Percentiles rank a stretch among this genome's conserved stretches.
phyloP scores from a whole-genome alignment of 1,140 invertebrate species.

The Eubasilissa regina region DNA sequence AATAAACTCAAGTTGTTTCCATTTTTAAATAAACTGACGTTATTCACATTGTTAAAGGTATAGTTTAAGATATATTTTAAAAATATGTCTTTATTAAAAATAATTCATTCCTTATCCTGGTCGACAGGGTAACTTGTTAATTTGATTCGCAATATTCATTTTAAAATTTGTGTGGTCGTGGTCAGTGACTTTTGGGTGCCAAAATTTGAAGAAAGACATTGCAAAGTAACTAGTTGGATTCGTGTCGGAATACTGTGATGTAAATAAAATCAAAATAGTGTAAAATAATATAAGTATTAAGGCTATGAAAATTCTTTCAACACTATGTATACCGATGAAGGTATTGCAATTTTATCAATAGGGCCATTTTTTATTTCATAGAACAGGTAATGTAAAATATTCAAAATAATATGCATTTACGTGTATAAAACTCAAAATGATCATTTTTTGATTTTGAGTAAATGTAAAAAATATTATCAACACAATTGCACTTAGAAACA shows the following conservation, averaged over 20 bases:
- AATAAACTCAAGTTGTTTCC: conserved; percentile 20
- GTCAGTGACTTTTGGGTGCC: conserved; percentile 19
- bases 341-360: conserved; percentile 15
- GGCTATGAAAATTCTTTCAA: conserved; percentile 7
- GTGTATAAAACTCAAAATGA: neutral
- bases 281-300: conserved; percentile 12
- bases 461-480: neutral
- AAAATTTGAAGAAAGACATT: conserved; percentile 29
- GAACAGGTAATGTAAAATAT: neutral
- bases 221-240: conserved; percentile 6
- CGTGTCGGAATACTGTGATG: conserved; percentile 35
- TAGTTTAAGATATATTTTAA: conserved; percentile 16
- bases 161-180: conserved; percentile 1
- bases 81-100: conserved; percentile 14
- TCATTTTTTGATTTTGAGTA: neutral
- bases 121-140: conserved; percentile 34
- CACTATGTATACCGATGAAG: conserved; percentile 8
- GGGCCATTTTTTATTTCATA: conserved; percentile 8
- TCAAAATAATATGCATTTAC: neutral
- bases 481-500: conserved; percentile 1
- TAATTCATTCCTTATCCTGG: conserved; percentile 41
- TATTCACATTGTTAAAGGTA: conserved; percentile 9
- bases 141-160: conserved; percentile 46
- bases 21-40: conserved; percentile 15
- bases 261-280: conserved; percentile 31